Evolutionary conservation across 1,140 invertebrate species (phyloP), one percentile per base, ranked within the genome.

Genomic region (Thrips palmi): DNA sequence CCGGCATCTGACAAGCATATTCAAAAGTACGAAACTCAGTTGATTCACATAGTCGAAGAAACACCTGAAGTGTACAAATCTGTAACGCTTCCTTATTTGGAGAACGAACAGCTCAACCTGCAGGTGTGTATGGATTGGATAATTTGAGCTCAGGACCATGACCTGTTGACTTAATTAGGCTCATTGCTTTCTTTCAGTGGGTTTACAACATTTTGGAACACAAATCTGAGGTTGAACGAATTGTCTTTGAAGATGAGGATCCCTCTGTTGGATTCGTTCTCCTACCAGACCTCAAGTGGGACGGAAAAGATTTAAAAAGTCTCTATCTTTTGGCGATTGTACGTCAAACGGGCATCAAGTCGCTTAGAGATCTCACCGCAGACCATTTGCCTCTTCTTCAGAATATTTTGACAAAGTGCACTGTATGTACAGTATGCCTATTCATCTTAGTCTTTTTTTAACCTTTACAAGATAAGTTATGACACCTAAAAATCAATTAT

Each of bases 191-290:
- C 45, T 69, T 76, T 35, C 55, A 94, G 80, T 97, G 92, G 93
- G 77, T 98, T 0, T 83, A 88, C 52, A 97, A 98, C 57, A 89
- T 97, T 45, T 55, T 98, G 7, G 77, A 89, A 27, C 85, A 91
- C 45, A 85, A 81, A 53, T 73, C 73, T 39, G 92, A 97, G 67
- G 59, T 62, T 3, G 91, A 96, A 19, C 69, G 79, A 45, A 77
- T 97, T 32, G 63, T 94, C 4, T 79, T 66, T 52, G 80, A 94
- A 56, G 86, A 94, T 59, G 46, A 60, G 7, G 75, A 91, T 59
- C 61, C 73, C 21, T 64, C 74, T 30, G 71, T 54, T 35, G 92
- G 92, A 0, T 97, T 97, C 59, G 64, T 94, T 17, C 54, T 97
- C 2, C 41, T 92, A 2, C 86, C 87, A 1, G 92, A 97, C 60